Percentiles rank a stretch among this genome's conserved stretches.
Conservation (phyloP, 2,888 invertebrate genomes). For the Phoenoteleia sp. region DNA sequence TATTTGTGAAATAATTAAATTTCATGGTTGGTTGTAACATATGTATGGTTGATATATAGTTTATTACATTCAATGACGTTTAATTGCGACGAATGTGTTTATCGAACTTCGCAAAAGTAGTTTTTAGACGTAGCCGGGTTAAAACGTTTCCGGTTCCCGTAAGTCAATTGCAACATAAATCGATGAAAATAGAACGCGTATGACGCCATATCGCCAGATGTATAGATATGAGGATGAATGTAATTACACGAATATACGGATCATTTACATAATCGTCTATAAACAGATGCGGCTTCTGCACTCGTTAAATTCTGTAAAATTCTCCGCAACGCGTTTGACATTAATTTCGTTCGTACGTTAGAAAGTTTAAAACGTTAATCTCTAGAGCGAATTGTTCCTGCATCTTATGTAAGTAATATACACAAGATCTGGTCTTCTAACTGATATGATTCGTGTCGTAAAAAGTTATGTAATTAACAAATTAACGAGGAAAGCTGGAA, state of each 20-base stretch:
- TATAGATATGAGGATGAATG: constrained; percentile 47
- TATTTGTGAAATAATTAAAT: too few species aligned
- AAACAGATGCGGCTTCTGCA: constrained; percentile 45
- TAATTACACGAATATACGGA: constrained; percentile 49
- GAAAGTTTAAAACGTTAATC: constrained; percentile 46
- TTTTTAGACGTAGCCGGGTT: background rate
- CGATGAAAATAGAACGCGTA: constrained; percentile 39
- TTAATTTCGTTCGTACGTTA: constrained; percentile 45
- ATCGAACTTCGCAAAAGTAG: background rate
- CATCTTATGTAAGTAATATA: constrained; percentile 9
- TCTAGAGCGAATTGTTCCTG: constrained; percentile 48
- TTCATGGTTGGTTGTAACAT: too few species aligned
- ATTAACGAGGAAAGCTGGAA: constrained; percentile 33
- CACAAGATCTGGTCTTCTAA: constrained; percentile 20
- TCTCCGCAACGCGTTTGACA: constrained; percentile 25
- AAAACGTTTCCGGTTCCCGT: constrained; percentile 30
- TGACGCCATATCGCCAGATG: constrained; percentile 29
- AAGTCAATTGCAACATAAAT: constrained; percentile 28
- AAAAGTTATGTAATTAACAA: constrained; percentile 40
- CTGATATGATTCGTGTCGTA: constrained; percentile 7
- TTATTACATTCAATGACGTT: too few species aligned
- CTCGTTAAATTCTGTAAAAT: constrained; percentile 34
- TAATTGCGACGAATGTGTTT: too few species aligned
- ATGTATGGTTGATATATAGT: too few species aligned
- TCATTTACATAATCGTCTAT: constrained; percentile 56